Evolutionary conservation across 2,888 invertebrate genomes (phyloP).

Genomic region (Philereme transversata): DNA sequence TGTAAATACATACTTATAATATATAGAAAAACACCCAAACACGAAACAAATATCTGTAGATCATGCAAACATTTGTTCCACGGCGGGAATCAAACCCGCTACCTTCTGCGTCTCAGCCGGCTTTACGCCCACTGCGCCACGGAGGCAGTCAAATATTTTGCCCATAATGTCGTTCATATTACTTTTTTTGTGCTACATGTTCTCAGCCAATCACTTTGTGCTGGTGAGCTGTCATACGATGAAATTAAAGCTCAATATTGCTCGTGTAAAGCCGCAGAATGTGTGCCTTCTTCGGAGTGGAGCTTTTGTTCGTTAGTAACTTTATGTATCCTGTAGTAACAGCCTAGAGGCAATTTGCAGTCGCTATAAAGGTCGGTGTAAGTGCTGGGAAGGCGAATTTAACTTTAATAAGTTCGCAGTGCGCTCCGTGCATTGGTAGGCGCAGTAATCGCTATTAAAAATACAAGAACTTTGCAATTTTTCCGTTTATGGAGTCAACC

Average conservation of each 20-base stretch:
- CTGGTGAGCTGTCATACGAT: neutral
- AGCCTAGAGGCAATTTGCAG: conserved; percentile 37
- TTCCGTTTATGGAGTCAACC: conserved; percentile 8
- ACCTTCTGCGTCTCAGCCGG: too few species aligned
- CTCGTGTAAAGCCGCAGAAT: neutral
- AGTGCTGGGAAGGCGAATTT: conserved; percentile 57
- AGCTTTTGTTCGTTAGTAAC: conserved; percentile 6
- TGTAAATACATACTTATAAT: too few species aligned
- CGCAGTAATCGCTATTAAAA: conserved; percentile 25
- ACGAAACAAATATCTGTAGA: too few species aligned
- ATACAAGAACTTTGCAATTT: conserved; percentile 21
- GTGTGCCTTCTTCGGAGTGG: neutral
- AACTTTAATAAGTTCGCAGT: conserved; percentile 74
- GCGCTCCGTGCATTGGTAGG: conserved; percentile 50
- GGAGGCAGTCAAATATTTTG: too few species aligned
- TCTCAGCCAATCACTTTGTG: neutral
- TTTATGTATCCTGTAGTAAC: conserved; percentile 19
- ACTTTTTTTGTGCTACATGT: too few species aligned
- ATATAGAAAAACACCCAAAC: too few species aligned
- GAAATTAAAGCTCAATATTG: neutral
- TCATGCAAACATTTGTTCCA: too few species aligned
- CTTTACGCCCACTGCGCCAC: too few species aligned
- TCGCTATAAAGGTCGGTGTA: conserved; percentile 52
- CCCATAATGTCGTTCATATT: too few species aligned
- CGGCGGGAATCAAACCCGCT: too few species aligned